These are phyloP conservation scores for Sminthurinus aureus DNA, from an alignment of 2,888 invertebrate species.

Conservation along the genomic window DNA sequence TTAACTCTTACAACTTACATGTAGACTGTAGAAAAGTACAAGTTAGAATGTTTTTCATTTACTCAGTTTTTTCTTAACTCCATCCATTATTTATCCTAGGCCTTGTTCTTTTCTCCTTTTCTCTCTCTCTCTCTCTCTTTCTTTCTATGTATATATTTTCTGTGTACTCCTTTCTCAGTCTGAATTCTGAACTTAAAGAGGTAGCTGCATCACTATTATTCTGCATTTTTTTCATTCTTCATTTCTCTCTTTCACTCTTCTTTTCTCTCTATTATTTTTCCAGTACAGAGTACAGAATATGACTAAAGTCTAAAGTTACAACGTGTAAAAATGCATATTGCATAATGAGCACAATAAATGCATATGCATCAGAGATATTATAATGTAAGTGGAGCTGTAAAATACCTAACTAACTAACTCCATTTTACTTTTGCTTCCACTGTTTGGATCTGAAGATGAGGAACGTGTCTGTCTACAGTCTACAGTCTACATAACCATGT, in stretches of 20 bases:
- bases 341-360: too few species aligned
- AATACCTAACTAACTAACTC: not conserved
- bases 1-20: not conserved
- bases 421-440: not conserved
- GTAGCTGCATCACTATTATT: constrained; percentile 20
- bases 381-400: not conserved
- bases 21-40: not conserved
- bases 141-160: not conserved
- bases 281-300: too few species aligned
- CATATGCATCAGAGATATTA: too few species aligned
- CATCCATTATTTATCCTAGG: constrained; percentile 11
- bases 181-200: not conserved
- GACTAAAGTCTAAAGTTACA: too few species aligned
- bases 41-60: constrained; percentile 9
- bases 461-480: not conserved
- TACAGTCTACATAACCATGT: too few species aligned
- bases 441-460: not conserved
- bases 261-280: not conserved
- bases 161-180: not conserved
- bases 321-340: too few species aligned
- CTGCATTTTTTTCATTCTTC: not conserved
- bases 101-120: not conserved
- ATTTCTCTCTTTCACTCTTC: not conserved
- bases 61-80: not conserved
- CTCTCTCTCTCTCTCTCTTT: not conserved